Conservation (phyloP, 2,113 vertebrate species). For the Myiozetetes cayanensis region DNA sequence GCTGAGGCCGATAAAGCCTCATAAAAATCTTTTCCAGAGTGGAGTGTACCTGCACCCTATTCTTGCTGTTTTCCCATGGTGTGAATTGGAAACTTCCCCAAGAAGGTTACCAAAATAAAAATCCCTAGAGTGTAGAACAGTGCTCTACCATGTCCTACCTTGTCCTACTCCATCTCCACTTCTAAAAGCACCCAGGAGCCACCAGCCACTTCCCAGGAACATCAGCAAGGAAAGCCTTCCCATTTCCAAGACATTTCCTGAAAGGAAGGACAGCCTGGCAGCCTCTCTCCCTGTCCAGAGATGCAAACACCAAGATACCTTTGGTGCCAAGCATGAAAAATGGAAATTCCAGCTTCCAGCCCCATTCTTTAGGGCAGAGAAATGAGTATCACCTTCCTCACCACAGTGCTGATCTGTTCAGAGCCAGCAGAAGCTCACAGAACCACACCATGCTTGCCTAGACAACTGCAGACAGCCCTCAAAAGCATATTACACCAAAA, state of each 20-base stretch:
- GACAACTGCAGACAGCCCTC: neutral
- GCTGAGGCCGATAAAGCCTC: neutral
- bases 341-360: neutral
- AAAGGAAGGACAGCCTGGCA: neutral
- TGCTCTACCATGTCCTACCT: neutral
- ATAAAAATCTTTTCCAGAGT: neutral
- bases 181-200: neutral
- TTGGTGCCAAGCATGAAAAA: neutral
- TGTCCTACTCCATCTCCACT: neutral
- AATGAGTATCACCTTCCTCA: neutral
- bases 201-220: neutral
- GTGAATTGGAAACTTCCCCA: neutral
- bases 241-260: neutral
- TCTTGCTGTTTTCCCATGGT: fast-evolving
- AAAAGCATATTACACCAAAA: neutral
- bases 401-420: neutral
- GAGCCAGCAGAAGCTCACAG: neutral
- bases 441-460: neutral
- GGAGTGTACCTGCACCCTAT: fast-evolving
- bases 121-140: neutral
- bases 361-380: neutral
- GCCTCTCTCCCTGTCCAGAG: neutral
- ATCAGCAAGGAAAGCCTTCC: neutral
- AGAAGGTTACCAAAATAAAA: neutral
- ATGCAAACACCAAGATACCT: neutral